Percentiles rank a stretch among this genome's conserved stretches.
Conservation (phyloP, 2,797 vertebrate genomes). For the Macropodus opercularis region DNA sequence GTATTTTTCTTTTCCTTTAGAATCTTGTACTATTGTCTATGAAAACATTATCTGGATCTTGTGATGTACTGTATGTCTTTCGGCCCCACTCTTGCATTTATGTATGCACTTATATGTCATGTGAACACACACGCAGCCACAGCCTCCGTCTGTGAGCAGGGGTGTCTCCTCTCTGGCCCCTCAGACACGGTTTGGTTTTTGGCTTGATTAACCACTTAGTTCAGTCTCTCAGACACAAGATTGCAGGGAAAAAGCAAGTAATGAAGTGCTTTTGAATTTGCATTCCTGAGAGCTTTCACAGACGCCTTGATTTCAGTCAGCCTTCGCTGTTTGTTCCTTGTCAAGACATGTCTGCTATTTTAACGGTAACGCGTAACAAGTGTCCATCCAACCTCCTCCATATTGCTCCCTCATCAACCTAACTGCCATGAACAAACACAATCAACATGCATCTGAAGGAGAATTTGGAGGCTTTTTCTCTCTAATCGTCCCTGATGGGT, state of each 20-base stretch:
- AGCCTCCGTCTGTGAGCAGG: constrained; percentile 40
- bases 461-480: constrained; percentile 68
- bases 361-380: constrained; percentile 73
- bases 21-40: no score
- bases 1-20: no score
- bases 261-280: constrained; percentile 83
- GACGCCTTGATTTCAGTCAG: constrained; percentile 77
- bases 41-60: neutral
- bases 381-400: constrained; percentile 79
- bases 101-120: neutral
- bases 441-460: constrained; percentile 73
- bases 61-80: no score
- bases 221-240: constrained; percentile 78
- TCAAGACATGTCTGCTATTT: constrained; percentile 74
- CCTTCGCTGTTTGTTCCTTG: constrained; percentile 71
- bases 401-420: constrained; percentile 78
- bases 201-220: constrained; percentile 83
- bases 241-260: constrained; percentile 78
- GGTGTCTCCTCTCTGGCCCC: constrained; percentile 59
- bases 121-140: constrained; percentile 9
- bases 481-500: constrained; percentile 64
- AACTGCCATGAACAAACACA: constrained; percentile 80
- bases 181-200: constrained; percentile 64
- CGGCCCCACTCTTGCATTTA: neutral
- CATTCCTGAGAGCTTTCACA: constrained; percentile 69